These are phyloP conservation scores for Gallinago jamesoni DNA, from an alignment of 2,113 vertebrate species.

Conservation along the genomic window DNA sequence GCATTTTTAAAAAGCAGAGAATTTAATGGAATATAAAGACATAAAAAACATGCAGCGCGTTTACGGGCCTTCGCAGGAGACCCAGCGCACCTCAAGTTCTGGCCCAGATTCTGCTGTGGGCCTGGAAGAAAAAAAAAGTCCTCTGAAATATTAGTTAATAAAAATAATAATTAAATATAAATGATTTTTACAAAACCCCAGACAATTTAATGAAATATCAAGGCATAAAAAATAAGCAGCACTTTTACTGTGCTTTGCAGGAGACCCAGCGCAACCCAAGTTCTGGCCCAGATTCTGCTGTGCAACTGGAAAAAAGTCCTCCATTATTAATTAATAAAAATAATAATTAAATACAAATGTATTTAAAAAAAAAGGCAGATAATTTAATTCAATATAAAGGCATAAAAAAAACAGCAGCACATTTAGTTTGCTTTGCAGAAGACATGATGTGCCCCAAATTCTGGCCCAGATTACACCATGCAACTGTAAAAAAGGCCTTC, in stretches of 20 bases:
- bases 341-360: background rate
- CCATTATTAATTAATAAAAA: background rate
- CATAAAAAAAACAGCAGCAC: no score
- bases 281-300: background rate
- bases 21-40: background rate
- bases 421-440: background rate
- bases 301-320: background rate
- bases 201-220: background rate
- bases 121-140: no score
- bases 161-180: no score
- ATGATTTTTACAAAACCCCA: background rate
- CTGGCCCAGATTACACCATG: background rate
- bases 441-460: background rate
- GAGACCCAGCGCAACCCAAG: background rate
- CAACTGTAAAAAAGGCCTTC: background rate
- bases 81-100: no score
- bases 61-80: no score
- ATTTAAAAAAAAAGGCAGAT: no score
- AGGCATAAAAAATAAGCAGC: background rate
- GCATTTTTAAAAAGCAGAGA: no score
- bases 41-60: background rate
- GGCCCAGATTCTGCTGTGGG: no score
- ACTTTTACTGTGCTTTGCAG: background rate
- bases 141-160: background rate
- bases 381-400: no score